Percentiles rank a stretch among this genome's conserved stretches.
Conservation (phyloP, 2,113 vertebrate species). For the Syngnathoides biaculeatus region DNA sequence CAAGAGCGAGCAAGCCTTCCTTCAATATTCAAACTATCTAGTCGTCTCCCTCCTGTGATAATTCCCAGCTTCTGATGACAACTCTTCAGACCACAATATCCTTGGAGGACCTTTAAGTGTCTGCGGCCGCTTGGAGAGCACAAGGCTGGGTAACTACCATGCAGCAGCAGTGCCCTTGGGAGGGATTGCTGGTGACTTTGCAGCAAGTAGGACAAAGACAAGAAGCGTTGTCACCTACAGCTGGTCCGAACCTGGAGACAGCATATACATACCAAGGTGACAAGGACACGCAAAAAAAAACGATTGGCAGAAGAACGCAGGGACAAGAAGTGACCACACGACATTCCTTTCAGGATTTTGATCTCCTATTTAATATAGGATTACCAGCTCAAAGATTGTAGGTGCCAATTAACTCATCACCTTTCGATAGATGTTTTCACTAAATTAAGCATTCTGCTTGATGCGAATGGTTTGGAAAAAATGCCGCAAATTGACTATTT, state of each 20-base stretch:
- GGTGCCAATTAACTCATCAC: neutral
- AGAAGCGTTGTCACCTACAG: constrained; percentile 64
- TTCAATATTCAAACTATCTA: constrained; percentile 50
- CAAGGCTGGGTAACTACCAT: constrained; percentile 47
- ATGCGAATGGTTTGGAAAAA: neutral
- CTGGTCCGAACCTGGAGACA: constrained; percentile 56
- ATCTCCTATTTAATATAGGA: constrained; percentile 12
- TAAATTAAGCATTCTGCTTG: neutral
- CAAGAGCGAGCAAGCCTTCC: constrained; percentile 25
- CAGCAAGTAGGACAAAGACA: constrained; percentile 64
- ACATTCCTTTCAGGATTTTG: constrained; percentile 25
- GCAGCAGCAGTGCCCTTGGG: constrained; percentile 60
- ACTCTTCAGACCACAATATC: constrained; percentile 49
- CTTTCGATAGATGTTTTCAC: neutral
- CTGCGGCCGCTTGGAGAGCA: constrained; percentile 34
- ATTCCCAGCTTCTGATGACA: constrained; percentile 48
- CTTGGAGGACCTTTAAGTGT: constrained; percentile 54
- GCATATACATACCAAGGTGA: constrained; percentile 59
- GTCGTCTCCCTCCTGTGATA: constrained; percentile 53
- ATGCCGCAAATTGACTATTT: neutral
- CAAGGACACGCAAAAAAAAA: constrained; percentile 51
- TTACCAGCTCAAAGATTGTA: neutral
- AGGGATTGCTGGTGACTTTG: constrained; percentile 61
- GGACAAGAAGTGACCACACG: constrained; percentile 24
- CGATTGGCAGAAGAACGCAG: neutral